A percentile compares a stretch with the other conserved stretches of the same genome.
These are phyloP conservation scores for Oryctolagus cuniculus DNA, from an alignment of 2,113 vertebrate genomes.

Conservation along the genomic window mOryCun1.1 NC_091434.1:19444001-19444500, in stretches of 20 bases:
- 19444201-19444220: background rate
- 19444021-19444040: background rate
- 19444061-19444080: background rate
- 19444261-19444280: background rate
- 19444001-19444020: background rate
- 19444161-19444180: background rate
- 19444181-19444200: background rate
- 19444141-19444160: background rate
- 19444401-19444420: background rate
- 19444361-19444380: background rate
- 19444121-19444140: background rate
- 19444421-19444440: background rate
- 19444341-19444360: background rate
- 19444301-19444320: background rate
- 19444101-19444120: background rate
- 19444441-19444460: background rate
- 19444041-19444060: background rate
- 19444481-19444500: background rate
- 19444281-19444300: slow-evolving; percentile 13
- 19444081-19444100: background rate
- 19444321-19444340: background rate
- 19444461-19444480: background rate
- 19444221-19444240: background rate
- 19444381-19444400: background rate
- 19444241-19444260: background rate